Conservation (phyloP, 2,797 vertebrate genomes). For the Luscinia luscinia region DNA sequence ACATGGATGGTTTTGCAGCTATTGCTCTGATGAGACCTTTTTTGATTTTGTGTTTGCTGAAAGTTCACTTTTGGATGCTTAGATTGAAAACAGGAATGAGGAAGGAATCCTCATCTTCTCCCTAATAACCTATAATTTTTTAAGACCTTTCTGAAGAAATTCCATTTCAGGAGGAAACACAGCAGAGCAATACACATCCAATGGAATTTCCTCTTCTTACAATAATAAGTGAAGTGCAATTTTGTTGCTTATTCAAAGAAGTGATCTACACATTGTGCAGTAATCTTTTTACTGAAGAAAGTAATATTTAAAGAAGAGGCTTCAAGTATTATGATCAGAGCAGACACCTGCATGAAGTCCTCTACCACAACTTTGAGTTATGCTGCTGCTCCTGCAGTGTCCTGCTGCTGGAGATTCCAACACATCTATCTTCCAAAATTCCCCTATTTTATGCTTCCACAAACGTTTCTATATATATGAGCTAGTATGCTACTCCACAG, state of each 20-base stretch:
- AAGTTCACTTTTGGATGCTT: neutral
- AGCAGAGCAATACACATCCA: neutral
- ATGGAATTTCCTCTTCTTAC: neutral
- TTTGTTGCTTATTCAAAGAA: neutral
- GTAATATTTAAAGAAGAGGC: neutral
- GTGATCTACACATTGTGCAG: neutral
- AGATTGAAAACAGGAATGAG: neutral
- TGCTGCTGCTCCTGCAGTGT: neutral
- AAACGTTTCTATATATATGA: neutral
- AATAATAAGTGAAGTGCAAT: neutral
- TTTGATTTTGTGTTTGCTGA: neutral
- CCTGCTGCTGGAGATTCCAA: neutral
- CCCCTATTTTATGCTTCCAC: neutral
- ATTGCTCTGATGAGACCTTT: neutral
- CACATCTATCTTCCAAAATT: neutral
- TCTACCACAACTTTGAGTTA: neutral
- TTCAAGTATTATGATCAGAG: neutral
- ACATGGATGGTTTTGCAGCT: neutral
- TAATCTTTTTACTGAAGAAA: neutral
- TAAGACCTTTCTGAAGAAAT: neutral
- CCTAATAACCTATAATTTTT: neutral
- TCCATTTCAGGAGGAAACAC: neutral
- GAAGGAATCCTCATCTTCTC: neutral
- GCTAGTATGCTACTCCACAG: neutral
- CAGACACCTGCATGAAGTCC: rapidly evolving